A percentile compares a stretch with the other conserved stretches of the same genome.
Evolutionary conservation across 2,888 invertebrate species (phyloP).

Genomic region (Scelioninae gen. 1): DNA sequence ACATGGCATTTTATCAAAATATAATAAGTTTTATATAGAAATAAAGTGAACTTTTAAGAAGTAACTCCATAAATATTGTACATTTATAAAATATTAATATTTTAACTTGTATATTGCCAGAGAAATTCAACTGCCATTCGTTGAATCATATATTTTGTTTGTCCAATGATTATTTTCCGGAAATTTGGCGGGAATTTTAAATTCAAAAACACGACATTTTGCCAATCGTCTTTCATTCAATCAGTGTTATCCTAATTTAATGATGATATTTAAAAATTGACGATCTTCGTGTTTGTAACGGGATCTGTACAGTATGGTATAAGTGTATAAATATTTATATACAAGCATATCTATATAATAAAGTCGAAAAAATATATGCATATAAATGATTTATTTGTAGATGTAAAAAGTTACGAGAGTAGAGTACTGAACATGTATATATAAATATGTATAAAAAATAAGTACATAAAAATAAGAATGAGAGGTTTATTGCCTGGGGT

Average conservation of each 20-base stretch:
- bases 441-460: constrained; percentile 36
- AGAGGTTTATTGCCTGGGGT: constrained; percentile 6
- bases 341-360: background rate
- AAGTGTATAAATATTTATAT: constrained; percentile 41
- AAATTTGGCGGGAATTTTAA: constrained; percentile 3
- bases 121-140: too few species aligned
- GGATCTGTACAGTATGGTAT: constrained; percentile 10
- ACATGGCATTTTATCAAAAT: too few species aligned
- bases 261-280: background rate
- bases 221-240: constrained; percentile 26
- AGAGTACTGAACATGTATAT: constrained; percentile 50
- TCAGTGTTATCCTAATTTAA: background rate
- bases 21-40: too few species aligned
- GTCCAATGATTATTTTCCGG: too few species aligned
- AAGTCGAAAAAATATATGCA: constrained; percentile 21
- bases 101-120: too few species aligned
- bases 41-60: too few species aligned
- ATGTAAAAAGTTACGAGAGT: constrained; percentile 48
- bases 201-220: constrained; percentile 4
- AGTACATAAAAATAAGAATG: constrained; percentile 11
- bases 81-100: too few species aligned
- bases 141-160: too few species aligned
- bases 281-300: background rate
- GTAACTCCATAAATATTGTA: too few species aligned
- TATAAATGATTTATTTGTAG: constrained; percentile 31